Percentiles rank a stretch among this genome's conserved stretches.
Conservation (phyloP, 2,797 vertebrate genomes). For the Remorina albescens region DNA sequence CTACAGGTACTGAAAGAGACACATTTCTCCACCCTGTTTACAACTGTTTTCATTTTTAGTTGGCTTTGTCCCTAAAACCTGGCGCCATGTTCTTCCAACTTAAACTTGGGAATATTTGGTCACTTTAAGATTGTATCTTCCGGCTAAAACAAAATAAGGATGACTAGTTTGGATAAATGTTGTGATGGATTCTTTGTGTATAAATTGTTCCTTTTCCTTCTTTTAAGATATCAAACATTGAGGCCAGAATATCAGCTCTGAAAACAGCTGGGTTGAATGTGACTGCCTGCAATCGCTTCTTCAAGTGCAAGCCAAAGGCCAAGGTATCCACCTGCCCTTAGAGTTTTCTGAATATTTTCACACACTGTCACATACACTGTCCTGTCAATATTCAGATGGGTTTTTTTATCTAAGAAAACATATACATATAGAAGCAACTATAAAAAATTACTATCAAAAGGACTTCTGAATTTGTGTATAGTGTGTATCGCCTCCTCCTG, state of each 20-base stretch:
- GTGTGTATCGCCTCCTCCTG: no score
- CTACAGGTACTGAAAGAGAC: slow-evolving; percentile 86
- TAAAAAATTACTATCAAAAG: background rate
- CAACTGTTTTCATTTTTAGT: background rate
- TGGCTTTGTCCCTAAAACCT: background rate
- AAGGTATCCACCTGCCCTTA: slow-evolving; percentile 82
- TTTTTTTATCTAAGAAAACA: no score
- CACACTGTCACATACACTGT: background rate
- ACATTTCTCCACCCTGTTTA: background rate
- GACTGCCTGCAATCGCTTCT: slow-evolving; percentile 89
- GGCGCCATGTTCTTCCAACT: background rate
- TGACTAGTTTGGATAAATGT: background rate
- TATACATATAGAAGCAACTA: background rate
- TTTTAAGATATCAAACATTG: slow-evolving; percentile 95
- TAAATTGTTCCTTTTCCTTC: slow-evolving; percentile 14
- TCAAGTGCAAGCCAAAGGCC: slow-evolving; percentile 88
- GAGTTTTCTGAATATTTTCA: background rate
- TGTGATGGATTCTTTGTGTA: background rate
- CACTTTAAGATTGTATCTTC: background rate
- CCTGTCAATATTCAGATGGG: no score
- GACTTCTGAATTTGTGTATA: background rate
- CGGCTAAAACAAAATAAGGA: background rate
- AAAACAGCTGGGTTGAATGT: slow-evolving; percentile 96
- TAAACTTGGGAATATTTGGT: background rate
- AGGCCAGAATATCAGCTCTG: slow-evolving; percentile 96